A percentile compares a stretch with the other conserved stretches of the same genome.
These are phyloP conservation scores for Phallusia fumigata DNA, from an alignment of 23 tunicate species.

Conservation along the genomic window DNA sequence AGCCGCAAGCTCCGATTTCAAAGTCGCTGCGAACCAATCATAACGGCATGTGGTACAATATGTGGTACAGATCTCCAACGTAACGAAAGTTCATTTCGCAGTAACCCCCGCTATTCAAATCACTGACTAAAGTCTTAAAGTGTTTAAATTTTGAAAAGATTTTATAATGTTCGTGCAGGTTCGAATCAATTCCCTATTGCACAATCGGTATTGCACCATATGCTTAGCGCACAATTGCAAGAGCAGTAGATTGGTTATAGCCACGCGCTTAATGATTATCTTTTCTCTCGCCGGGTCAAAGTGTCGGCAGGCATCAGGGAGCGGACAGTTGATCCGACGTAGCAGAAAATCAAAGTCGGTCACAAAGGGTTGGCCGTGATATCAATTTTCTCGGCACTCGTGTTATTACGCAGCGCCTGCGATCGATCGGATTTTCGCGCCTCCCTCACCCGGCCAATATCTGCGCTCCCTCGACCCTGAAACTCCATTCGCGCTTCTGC, in stretches of 20 bases:
- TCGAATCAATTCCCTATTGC: too few relatives aligned
- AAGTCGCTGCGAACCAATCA: not conserved
- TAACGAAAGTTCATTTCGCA: too few relatives aligned
- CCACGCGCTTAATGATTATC: constrained; percentile 7
- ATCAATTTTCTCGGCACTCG: not conserved
- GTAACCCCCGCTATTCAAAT: too few relatives aligned
- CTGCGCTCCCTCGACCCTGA: not conserved
- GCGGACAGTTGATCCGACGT: constrained; percentile 9
- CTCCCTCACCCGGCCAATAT: not conserved
- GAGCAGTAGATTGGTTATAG: not conserved
- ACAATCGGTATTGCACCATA: too few relatives aligned
- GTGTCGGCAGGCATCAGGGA: not conserved
- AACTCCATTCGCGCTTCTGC: not conserved
- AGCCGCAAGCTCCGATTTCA: not conserved
- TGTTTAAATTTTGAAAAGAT: too few relatives aligned
- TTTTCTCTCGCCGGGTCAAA: not conserved
- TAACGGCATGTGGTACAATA: not conserved
- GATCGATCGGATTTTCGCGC: constrained; percentile 6
- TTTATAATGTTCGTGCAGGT: too few relatives aligned
- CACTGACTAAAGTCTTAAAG: too few relatives aligned
- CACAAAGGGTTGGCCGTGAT: constrained; percentile 9
- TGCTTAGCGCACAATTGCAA: not conserved
- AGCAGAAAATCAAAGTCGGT: constrained; percentile 13
- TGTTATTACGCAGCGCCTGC: not conserved
- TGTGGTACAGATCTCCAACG: too few relatives aligned